phyloP scores from a whole-genome alignment of 2,797 vertebrate species.

The Aythya fuligula region DNA sequence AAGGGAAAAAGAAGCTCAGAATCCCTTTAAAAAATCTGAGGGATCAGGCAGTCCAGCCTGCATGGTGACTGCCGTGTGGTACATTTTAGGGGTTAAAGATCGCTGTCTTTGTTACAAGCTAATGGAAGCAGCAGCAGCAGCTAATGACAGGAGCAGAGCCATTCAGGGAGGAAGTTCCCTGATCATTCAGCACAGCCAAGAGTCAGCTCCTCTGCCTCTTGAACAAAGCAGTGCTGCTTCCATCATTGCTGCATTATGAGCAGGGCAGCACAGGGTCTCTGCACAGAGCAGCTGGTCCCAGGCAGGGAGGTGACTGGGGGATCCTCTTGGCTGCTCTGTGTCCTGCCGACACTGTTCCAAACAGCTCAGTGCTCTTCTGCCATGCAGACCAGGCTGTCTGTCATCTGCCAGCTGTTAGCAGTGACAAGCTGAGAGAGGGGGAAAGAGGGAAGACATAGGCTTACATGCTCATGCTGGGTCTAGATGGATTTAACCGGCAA shows the following conservation, averaged over 20 bases:
- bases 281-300: background rate
- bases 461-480: background rate
- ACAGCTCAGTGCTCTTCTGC: background rate
- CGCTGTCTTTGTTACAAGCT: constrained; percentile 1
- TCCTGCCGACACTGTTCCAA: background rate
- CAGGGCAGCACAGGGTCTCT: background rate
- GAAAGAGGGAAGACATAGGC: background rate
- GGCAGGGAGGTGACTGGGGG: background rate
- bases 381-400: background rate
- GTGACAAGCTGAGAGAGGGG: background rate
- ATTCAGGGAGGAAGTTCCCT: background rate
- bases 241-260: background rate
- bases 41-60: background rate
- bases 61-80: background rate
- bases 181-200: background rate
- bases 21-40: background rate
- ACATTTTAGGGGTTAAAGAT: background rate
- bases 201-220: background rate
- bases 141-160: constrained; percentile 1
- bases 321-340: background rate
- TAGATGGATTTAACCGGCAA: background rate
- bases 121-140: constrained; percentile 21
- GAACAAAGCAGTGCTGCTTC: background rate
- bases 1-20: background rate
- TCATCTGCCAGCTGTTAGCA: background rate